These are phyloP conservation scores for Plestiodon gilberti DNA, from an alignment of 2,113 vertebrate genomes.

Conservation along the genomic window DNA sequence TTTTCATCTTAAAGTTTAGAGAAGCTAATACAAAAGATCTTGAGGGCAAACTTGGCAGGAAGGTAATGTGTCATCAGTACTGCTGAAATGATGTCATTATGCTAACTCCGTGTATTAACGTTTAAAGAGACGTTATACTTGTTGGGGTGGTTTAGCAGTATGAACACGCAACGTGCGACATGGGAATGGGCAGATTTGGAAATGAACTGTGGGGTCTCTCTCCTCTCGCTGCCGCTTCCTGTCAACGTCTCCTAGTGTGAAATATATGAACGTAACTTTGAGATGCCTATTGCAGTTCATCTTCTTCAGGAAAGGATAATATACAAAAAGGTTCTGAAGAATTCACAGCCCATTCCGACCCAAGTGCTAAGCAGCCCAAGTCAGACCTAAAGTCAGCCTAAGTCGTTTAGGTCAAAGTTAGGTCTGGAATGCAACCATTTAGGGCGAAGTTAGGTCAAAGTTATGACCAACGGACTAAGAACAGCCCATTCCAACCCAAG, in stretches of 20 bases:
- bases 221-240: too few relatives aligned
- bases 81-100: constrained; percentile 31
- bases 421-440: too few relatives aligned
- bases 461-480: too few relatives aligned
- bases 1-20: constrained; percentile 32
- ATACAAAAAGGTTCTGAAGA: neutral
- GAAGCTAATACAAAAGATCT: constrained; percentile 26
- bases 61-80: neutral
- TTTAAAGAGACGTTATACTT: constrained; percentile 32
- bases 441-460: too few relatives aligned
- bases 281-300: constrained; percentile 32
- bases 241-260: constrained; percentile 26
- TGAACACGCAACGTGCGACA: constrained; percentile 23
- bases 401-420: too few relatives aligned
- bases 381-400: too few relatives aligned
- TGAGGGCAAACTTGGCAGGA: constrained; percentile 33
- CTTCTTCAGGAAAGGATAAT: constrained; percentile 11
- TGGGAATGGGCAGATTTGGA: constrained; percentile 31
- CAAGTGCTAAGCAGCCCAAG: too few relatives aligned
- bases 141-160: constrained; percentile 39
- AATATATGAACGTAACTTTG: constrained; percentile 12
- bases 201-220: constrained; percentile 35
- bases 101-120: constrained; percentile 31
- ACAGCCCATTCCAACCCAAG: too few relatives aligned
- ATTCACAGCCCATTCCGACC: too few relatives aligned